A percentile compares a stretch with the other conserved stretches of the same genome.
Conservation (phyloP, 2,113 vertebrate genomes). For the Corydoras sp. region DNA sequence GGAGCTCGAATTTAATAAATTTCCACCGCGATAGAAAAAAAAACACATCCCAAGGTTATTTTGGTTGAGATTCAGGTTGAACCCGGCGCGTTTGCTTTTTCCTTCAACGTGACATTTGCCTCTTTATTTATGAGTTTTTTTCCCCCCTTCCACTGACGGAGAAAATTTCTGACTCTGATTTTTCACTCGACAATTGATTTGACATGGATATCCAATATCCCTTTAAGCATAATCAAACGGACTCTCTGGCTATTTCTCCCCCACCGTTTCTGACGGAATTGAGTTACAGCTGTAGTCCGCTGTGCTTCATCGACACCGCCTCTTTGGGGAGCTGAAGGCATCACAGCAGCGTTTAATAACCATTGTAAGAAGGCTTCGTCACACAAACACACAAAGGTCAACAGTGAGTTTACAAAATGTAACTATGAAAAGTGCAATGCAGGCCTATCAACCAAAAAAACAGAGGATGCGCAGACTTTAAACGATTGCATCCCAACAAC, state of each 20-base stretch:
- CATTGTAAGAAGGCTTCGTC: background rate
- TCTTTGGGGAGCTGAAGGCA: conserved; percentile 38
- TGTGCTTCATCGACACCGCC: conserved; percentile 41
- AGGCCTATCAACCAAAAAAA: background rate
- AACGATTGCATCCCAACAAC: too few species aligned
- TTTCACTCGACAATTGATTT: conserved; percentile 68
- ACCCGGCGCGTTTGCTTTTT: conserved; percentile 41
- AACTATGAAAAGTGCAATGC: background rate
- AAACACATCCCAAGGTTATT: conserved; percentile 45
- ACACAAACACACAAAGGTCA: background rate
- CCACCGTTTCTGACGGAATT: conserved; percentile 63
- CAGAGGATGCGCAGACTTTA: too few species aligned
- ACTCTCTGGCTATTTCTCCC: conserved; percentile 59
- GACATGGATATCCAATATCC: conserved; percentile 72
- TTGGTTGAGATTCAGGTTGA: conserved; percentile 33
- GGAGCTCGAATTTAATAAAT: conserved; percentile 35
- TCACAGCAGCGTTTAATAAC: conserved; percentile 34
- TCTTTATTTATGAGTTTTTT: conserved; percentile 61
- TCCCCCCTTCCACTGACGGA: conserved; percentile 53
- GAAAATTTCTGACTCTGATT: conserved; percentile 68
- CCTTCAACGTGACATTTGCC: conserved; percentile 49
- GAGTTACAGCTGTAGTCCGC: conserved; percentile 59
- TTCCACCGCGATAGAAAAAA: conserved; percentile 26
- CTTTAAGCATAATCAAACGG: conserved; percentile 73
- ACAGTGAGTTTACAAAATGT: background rate